phyloP scores from a whole-genome alignment of 2,113 vertebrate species.

The Micronisus gabar region DNA sequence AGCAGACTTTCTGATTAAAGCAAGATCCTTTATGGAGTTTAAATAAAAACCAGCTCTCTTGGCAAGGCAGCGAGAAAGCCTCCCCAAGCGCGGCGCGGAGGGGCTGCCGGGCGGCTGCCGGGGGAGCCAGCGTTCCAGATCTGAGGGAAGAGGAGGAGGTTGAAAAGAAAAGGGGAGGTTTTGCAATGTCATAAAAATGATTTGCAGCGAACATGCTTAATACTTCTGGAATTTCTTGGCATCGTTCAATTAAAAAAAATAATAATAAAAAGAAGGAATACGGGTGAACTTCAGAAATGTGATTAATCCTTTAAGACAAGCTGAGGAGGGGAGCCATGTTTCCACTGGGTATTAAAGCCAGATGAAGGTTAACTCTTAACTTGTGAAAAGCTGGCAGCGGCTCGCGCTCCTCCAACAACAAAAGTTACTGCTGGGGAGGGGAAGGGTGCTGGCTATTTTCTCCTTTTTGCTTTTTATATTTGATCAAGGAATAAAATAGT shows the following conservation, averaged over 20 bases:
- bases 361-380: slow-evolving; percentile 66
- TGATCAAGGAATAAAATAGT: slow-evolving; percentile 53
- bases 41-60: slow-evolving; percentile 69
- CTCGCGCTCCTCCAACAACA: neutral
- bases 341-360: slow-evolving; percentile 71
- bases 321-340: slow-evolving; percentile 50
- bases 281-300: slow-evolving; percentile 56
- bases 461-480: slow-evolving; percentile 44
- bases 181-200: slow-evolving; percentile 76
- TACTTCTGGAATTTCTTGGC: slow-evolving; percentile 76
- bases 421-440: slow-evolving; percentile 10
- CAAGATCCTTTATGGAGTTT: slow-evolving; percentile 64
- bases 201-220: slow-evolving; percentile 70
- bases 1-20: slow-evolving; percentile 74
- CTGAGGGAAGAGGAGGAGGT: slow-evolving; percentile 25
- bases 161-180: slow-evolving; percentile 53
- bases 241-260: slow-evolving; percentile 65
- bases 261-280: slow-evolving; percentile 59
- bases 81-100: slow-evolving; percentile 41
- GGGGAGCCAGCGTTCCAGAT: slow-evolving; percentile 35
- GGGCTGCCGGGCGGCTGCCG: slow-evolving; percentile 22
- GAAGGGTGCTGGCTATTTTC: slow-evolving; percentile 33
- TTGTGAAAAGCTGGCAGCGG: slow-evolving; percentile 25
- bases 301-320: slow-evolving; percentile 73
- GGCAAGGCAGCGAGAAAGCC: slow-evolving; percentile 28